phyloP scores from a whole-genome alignment of 2,888 invertebrate species.

The Thymelicus sylvestris region DNA sequence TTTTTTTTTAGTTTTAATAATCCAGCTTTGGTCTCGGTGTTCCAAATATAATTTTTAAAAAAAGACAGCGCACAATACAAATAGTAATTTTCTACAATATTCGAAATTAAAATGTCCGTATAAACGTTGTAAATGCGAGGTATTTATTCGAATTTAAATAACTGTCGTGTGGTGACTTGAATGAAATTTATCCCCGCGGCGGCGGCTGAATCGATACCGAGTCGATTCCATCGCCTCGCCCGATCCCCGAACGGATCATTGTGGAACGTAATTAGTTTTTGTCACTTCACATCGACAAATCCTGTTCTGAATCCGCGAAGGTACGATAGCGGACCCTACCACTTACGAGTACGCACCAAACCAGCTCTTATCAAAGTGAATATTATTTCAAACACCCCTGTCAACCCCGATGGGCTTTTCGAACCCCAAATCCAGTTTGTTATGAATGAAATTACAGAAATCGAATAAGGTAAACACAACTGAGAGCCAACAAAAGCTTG shows the following conservation, averaged over 20 bases:
- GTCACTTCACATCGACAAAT: slow-evolving; percentile 83
- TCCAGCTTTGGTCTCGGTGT: too few species aligned
- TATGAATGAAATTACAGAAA: slow-evolving; percentile 85
- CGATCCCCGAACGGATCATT: slow-evolving; percentile 68
- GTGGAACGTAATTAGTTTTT: slow-evolving; percentile 82
- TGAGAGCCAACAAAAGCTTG: slow-evolving; percentile 83
- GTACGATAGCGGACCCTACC: slow-evolving; percentile 67
- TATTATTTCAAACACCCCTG: slow-evolving; percentile 85
- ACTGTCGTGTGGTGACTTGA: slow-evolving; percentile 34
- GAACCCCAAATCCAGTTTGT: slow-evolving; percentile 84
- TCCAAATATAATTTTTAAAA: too few species aligned
- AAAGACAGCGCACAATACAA: too few species aligned
- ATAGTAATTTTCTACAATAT: neutral
- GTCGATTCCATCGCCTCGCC: slow-evolving; percentile 54
- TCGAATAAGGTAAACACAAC: slow-evolving; percentile 85
- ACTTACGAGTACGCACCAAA: slow-evolving; percentile 64
- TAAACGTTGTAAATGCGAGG: slow-evolving; percentile 27
- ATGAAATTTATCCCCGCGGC: slow-evolving; percentile 36
- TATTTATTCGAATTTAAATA: slow-evolving; percentile 35
- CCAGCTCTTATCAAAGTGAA: slow-evolving; percentile 84
- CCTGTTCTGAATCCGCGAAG: slow-evolving; percentile 62
- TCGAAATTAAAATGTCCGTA: slow-evolving; percentile 21
- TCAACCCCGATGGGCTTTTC: slow-evolving; percentile 81
- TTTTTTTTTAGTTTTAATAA: too few species aligned
- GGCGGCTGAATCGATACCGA: slow-evolving; percentile 52